Conservation (phyloP, 2,888 invertebrate species). For the Salticus scenicus region DNA sequence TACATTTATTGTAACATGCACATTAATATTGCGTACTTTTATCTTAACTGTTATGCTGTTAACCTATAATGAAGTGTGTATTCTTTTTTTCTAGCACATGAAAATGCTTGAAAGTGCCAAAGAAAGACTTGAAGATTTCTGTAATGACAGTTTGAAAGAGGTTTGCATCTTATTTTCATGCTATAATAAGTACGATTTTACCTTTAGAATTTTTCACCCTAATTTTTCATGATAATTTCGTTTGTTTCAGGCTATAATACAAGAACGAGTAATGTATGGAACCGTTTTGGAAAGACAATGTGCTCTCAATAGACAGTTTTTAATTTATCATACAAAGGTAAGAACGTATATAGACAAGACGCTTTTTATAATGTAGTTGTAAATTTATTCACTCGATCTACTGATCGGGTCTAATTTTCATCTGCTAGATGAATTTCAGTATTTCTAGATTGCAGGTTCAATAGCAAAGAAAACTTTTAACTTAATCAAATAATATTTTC, state of each 20-base stretch:
- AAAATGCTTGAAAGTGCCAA: slow-evolving; percentile 67
- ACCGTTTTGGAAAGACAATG: slow-evolving; percentile 61
- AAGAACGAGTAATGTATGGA: slow-evolving; percentile 66
- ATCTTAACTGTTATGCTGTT: no score
- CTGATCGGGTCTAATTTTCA: no score
- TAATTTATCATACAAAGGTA: slow-evolving; percentile 58
- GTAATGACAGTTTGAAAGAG: slow-evolving; percentile 67
- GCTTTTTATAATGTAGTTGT: slow-evolving; percentile 1
- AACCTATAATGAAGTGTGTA: no score
- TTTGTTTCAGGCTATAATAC: slow-evolving; percentile 55
- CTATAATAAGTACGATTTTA: not conserved
- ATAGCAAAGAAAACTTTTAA: no score
- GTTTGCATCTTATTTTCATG: slow-evolving; percentile 8
- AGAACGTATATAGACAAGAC: no score
- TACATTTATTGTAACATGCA: no score
- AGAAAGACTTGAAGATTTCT: slow-evolving; percentile 64
- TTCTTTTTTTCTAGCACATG: slow-evolving; percentile 53
- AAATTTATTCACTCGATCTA: no score
- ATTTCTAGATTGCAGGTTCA: no score
- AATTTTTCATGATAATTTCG: not conserved
- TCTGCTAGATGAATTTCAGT: no score
- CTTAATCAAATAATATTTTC: no score
- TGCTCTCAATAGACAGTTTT: slow-evolving; percentile 48
- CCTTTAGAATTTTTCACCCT: not conserved
- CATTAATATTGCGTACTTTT: no score